Base-by-base conservation (phyloP, 2,113 vertebrate species). In the Leptodactylus fuscus region DNA sequence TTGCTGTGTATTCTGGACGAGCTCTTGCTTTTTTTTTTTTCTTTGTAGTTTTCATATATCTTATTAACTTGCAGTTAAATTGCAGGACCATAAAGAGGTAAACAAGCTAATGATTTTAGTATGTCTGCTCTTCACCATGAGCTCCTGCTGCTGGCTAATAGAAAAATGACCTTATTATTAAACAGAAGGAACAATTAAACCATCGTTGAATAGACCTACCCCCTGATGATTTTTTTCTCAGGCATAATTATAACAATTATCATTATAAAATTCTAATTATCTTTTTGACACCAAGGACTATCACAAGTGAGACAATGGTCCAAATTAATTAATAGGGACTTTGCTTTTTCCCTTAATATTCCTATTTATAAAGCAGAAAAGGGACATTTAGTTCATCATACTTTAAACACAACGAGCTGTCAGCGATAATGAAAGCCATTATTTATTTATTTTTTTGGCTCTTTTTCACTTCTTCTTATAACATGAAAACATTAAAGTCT, bases 201-300 rank as follows among this genome's bases (percentile, higher is more conserved):
- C 94, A 94, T 94, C 91, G 91, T 91, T 91, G 92, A 95, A 92
- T 90, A 92, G 90, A 90, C 92, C 87, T 94, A 94, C 91, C 92
- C 93, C 92, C 91, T 94, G 94, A 94, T 94, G 94, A 94, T 94
- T 94, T 95, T 94, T 88, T 94, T 95, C 93, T 94, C 93, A 93
- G 91, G 93, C 91, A 93, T 94, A 94, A 95, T 95, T 95, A 94
- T 92, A 94, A 95, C 94, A 95, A 95, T 95, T 94, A 94, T 90
- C 93, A 94, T 94, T 94, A 94, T 93, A 94, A 94, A 95, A 91
- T 94, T 91, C 93, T 94, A 94, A 95, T 95, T 95, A 94, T 95
- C 93, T 94, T 94, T 94, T 94, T 92, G 92, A 93, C 93, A 92
- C 90, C 0, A 90, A 94, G 92, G 94, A 94, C 90, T 92, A 91